A percentile compares a stretch with the other conserved stretches of the same genome.
These are phyloP conservation scores for Sarcophaga subvicina DNA, from an alignment of 2,888 invertebrate genomes.

Conservation along the genomic window DNA sequence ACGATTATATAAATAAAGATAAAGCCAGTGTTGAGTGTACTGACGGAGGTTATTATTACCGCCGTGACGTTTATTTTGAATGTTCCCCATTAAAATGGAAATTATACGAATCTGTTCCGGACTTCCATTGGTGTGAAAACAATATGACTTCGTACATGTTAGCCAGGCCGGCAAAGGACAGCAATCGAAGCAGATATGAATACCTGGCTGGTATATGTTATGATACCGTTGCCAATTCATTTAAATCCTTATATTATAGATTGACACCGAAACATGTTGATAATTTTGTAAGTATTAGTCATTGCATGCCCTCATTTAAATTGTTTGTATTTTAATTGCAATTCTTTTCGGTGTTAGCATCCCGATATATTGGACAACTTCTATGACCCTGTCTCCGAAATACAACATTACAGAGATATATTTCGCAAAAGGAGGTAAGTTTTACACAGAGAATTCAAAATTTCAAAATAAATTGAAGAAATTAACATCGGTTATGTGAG, in stretches of 20 bases:
- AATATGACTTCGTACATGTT: constrained; percentile 33
- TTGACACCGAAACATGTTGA: neutral
- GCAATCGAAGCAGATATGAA: neutral
- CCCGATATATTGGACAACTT: neutral
- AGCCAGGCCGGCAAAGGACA: constrained; percentile 12
- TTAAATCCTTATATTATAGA: constrained; percentile 24
- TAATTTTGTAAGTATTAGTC: constrained; percentile 12
- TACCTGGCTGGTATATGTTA: constrained; percentile 45
- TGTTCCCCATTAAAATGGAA: constrained; percentile 44
- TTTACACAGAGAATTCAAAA: neutral
- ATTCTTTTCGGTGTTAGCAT: neutral
- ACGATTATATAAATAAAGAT: neutral
- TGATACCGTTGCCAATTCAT: constrained; percentile 15
- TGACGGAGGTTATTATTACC: neutral
- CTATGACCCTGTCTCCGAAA: neutral
- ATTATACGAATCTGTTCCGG: constrained; percentile 27
- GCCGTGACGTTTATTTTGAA: neutral
- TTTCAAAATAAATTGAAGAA: too few species aligned
- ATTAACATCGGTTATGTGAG: too few species aligned
- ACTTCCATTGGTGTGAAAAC: constrained; percentile 30
- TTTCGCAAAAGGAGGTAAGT: constrained; percentile 36
- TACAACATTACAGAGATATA: constrained; percentile 29
- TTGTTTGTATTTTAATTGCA: neutral
- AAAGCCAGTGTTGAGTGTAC: neutral
- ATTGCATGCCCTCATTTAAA: neutral